Evolutionary conservation across 2,113 vertebrate genomes (phyloP).

Genomic region (Tachysurus fulvidraco): DNA sequence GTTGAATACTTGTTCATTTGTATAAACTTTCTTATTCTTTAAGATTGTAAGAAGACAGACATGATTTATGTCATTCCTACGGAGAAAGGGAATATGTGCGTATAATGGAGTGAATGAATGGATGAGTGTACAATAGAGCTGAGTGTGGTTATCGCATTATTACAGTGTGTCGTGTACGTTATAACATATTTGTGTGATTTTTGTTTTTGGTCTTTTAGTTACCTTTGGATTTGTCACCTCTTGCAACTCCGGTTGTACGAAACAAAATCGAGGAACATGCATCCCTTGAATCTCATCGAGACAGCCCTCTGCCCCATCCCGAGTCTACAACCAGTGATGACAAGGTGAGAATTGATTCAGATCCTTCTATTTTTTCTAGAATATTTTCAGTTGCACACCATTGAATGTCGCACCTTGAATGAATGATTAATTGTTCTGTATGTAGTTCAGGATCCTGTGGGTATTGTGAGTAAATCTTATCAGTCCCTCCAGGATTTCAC

Average conservation of each 20-base stretch:
- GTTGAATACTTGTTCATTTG: too few species aligned
- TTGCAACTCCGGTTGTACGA: slow-evolving; percentile 92
- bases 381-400: neutral
- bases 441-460: neutral
- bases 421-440: neutral
- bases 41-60: too few species aligned
- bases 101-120: too few species aligned
- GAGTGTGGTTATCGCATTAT: neutral
- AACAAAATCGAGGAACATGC: slow-evolving; percentile 89
- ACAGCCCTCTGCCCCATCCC: slow-evolving; percentile 94
- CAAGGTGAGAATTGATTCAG: slow-evolving; percentile 73
- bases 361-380: neutral
- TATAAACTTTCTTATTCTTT: too few species aligned
- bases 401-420: neutral
- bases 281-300: slow-evolving; percentile 84
- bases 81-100: too few species aligned
- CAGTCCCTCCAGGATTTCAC: too few species aligned
- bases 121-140: too few species aligned
- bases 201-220: slow-evolving; percentile 72
- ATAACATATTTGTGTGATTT: neutral
- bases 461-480: neutral
- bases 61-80: too few species aligned
- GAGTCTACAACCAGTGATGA: slow-evolving; percentile 97
- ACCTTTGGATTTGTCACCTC: slow-evolving; percentile 95
- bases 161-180: neutral